These are phyloP conservation scores for Neodiprion virginianus DNA, from an alignment of 1,140 invertebrate genomes.

Conservation along the genomic window DNA sequence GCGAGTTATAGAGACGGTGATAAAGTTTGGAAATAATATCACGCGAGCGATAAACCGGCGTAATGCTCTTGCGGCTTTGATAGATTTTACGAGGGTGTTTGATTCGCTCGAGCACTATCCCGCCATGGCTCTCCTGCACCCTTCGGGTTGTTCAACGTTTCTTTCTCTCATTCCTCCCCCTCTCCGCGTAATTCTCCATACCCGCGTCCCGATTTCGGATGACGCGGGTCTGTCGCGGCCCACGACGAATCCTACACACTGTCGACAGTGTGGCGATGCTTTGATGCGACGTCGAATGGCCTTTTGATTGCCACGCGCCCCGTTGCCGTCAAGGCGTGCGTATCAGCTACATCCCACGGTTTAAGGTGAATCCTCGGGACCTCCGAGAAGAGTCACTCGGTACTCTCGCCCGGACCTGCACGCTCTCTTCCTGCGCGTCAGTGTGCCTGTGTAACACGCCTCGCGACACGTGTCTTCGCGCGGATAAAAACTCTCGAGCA, in stretches of 20 bases:
- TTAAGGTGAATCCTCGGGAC: background rate
- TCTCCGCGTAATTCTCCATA: background rate
- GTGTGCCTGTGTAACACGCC: background rate
- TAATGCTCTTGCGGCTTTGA: background rate
- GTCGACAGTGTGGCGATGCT: background rate
- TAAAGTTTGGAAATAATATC: conserved; percentile 5
- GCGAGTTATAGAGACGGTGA: background rate
- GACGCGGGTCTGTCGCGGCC: no score
- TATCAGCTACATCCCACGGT: background rate
- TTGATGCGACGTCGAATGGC: background rate
- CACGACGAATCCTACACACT: background rate
- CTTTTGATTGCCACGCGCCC: background rate
- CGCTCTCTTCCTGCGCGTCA: background rate
- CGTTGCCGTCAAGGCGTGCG: background rate
- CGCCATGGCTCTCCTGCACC: background rate
- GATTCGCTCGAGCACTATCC: background rate
- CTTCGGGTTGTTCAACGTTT: background rate
- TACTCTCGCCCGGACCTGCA: background rate
- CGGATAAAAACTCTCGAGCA: background rate
- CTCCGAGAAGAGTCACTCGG: background rate
- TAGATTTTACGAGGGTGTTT: conserved; percentile 5
- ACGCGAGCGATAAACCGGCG: background rate
- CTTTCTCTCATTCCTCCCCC: background rate
- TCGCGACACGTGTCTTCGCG: background rate
- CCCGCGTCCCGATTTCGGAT: no score